Percentiles rank a stretch among this genome's conserved stretches.
These are phyloP conservation scores for Lates calcarifer DNA, from an alignment of 2,113 vertebrate genomes.

Conservation along the genomic window DNA sequence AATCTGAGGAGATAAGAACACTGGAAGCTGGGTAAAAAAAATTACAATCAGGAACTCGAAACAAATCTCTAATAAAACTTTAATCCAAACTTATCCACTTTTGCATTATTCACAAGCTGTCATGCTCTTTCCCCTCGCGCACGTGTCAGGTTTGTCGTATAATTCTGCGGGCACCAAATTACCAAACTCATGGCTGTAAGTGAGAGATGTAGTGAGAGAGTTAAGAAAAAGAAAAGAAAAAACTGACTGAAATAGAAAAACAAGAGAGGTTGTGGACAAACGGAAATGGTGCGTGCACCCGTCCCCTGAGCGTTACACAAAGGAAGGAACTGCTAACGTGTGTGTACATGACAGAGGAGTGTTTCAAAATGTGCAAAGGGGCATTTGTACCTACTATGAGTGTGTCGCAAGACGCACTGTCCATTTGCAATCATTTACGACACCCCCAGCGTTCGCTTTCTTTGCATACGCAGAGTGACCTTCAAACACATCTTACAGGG, in stretches of 20 bases:
- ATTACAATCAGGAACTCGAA: slow-evolving; percentile 5
- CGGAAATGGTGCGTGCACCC: slow-evolving; percentile 65
- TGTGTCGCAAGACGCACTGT: slow-evolving; percentile 39
- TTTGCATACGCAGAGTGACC: background rate
- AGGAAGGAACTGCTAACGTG: slow-evolving; percentile 85
- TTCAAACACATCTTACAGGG: slow-evolving; percentile 7
- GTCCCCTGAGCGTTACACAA: slow-evolving; percentile 78
- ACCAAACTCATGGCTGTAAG: slow-evolving; percentile 33
- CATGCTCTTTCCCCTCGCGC: background rate
- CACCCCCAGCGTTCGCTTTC: background rate
- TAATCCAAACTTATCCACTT: slow-evolving; percentile 48
- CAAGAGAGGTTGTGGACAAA: slow-evolving; percentile 70
- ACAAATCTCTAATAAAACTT: slow-evolving; percentile 53
- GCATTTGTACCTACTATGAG: slow-evolving; percentile 9
- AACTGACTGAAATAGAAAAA: slow-evolving; percentile 46
- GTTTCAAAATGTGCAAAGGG: slow-evolving; percentile 69
- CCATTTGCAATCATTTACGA: slow-evolving; percentile 35
- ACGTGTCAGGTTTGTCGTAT: slow-evolving; percentile 46
- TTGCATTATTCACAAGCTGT: slow-evolving; percentile 53
- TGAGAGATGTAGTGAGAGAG: too few species aligned
- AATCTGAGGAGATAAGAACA: background rate
- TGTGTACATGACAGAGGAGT: slow-evolving; percentile 57
- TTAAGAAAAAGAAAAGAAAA: slow-evolving; percentile 17
- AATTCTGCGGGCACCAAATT: slow-evolving; percentile 31
- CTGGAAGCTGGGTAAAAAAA: background rate